Evolutionary conservation across 2,797 vertebrate genomes (phyloP).

Genomic region (Florisuga fusca): DNA sequence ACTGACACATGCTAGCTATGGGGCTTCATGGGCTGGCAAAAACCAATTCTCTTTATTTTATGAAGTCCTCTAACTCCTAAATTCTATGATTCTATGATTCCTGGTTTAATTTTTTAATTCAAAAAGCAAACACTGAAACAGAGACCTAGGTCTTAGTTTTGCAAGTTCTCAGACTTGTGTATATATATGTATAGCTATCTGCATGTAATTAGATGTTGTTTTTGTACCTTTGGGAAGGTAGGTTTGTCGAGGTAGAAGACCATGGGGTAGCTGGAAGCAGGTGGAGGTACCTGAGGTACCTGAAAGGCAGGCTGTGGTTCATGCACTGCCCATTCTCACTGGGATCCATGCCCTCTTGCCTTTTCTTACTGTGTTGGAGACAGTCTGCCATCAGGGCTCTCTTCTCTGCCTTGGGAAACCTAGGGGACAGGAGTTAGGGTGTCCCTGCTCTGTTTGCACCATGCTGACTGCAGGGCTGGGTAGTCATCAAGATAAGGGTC

Average conservation of each 20-base stretch:
- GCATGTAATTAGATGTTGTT: fast-evolving
- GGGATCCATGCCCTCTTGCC: background rate
- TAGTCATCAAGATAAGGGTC: fast-evolving
- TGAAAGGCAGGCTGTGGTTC: background rate
- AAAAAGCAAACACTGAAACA: background rate
- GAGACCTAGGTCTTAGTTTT: background rate
- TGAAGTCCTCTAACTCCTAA: background rate
- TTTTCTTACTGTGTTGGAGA: background rate
- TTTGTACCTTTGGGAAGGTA: background rate
- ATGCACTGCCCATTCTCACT: background rate
- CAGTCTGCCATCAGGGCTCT: background rate
- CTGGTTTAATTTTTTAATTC: background rate
- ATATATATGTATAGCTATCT: background rate
- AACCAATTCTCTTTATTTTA: background rate
- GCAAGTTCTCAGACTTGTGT: background rate
- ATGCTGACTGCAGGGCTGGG: fast-evolving
- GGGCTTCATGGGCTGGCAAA: background rate
- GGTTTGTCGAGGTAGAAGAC: background rate
- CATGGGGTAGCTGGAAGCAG: background rate
- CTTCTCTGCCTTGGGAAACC: background rate
- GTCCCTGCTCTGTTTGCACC: fast-evolving
- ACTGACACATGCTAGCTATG: background rate
- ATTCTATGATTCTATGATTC: too few relatives aligned
- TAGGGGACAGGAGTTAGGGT: background rate
- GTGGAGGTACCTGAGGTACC: background rate